Base-by-base conservation (phyloP, 1,140 invertebrate genomes). In the Maconellicoccus hirsutus region DNA sequence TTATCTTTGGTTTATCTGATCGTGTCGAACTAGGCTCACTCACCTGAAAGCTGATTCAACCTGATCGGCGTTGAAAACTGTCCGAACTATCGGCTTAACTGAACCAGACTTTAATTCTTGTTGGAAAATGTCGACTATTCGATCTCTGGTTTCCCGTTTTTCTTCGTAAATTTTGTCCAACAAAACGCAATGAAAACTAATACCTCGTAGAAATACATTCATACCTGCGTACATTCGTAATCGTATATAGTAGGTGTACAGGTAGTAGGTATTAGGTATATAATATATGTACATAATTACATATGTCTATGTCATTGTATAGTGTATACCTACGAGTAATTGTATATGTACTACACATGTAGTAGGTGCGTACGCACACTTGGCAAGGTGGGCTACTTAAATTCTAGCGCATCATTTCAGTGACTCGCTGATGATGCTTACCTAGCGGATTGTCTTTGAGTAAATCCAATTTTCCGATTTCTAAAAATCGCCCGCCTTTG, bases 151-250 rank as follows among this genome's bases (percentile, higher is more conserved):
- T 74, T 83, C 84, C 29, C 79, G 79, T 80, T 93, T 93, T 70
- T 91, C 91, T 42, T 89, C 87, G 79, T 95, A 93, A 16, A 98
- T 81, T 16, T 91, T 88, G 82, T 98, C 96, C 73, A 98, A 79
- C 3, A 98, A 81, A 76, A 98, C 96, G 72, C 96, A 96, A 81
- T 98, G 94, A 86, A 98, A 96, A 16, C 91, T 88, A 1, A 93
- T 92, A 78, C 98, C 98, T 77, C 95, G 96, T 74, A 98, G 80
- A 82, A 98, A 97, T 3, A 98, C 78, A 0, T 91, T 84, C 95
- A 98, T 98, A n/a, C 94, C 94, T 77, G 29, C 12, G 79, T 59
- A 72, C n/a, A n/a, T n/a, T n/a, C n/a, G n/a, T n/a, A n/a, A n/a
- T n/a, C n/a, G n/a, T n/a, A n/a, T n/a, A n/a, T n/a, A n/a, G n/a